A percentile compares a stretch with the other conserved stretches of the same genome.
Conservation (phyloP, 1,140 invertebrate species). For the Pygmarrhopalites habei region DNA sequence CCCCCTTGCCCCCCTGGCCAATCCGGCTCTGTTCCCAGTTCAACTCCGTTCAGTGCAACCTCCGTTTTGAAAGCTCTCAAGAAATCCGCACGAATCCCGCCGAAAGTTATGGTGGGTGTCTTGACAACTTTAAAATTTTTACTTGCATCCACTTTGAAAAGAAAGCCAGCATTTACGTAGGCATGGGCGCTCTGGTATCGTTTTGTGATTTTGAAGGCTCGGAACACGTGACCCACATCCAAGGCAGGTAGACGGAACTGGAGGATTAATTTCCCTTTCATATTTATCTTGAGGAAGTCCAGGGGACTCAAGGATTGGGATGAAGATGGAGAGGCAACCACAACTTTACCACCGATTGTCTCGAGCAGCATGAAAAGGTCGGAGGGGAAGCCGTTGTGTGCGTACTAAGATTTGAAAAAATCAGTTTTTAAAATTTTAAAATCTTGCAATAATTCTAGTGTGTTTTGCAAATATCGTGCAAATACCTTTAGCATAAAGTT, state of each 20-base stretch:
- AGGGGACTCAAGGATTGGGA: conserved; percentile 44
- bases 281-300: conserved; percentile 54
- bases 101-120: conserved; percentile 55
- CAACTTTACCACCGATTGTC: conserved; percentile 44
- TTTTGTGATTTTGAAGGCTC: conserved; percentile 72
- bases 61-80: too few species aligned
- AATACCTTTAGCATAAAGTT: conserved; percentile 52
- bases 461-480: too few species aligned
- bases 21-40: too few species aligned
- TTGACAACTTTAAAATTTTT: conserved; percentile 45
- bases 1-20: too few species aligned
- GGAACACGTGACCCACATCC: conserved; percentile 44
- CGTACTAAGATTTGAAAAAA: conserved; percentile 44
- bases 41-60: too few species aligned
- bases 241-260: conserved; percentile 52
- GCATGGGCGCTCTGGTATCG: conserved; percentile 75
- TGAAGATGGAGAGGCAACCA: conserved; percentile 36
- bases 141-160: conserved; percentile 55
- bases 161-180: too few species aligned
- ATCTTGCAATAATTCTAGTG: too few species aligned
- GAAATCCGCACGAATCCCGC: conserved; percentile 63
- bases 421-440: too few species aligned
- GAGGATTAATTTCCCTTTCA: conserved; percentile 58
- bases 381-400: conserved; percentile 48
- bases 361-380: conserved; percentile 48